Evolutionary conservation across 2,888 invertebrate genomes (phyloP).

Genomic region (Melanostoma scalare): DNA sequence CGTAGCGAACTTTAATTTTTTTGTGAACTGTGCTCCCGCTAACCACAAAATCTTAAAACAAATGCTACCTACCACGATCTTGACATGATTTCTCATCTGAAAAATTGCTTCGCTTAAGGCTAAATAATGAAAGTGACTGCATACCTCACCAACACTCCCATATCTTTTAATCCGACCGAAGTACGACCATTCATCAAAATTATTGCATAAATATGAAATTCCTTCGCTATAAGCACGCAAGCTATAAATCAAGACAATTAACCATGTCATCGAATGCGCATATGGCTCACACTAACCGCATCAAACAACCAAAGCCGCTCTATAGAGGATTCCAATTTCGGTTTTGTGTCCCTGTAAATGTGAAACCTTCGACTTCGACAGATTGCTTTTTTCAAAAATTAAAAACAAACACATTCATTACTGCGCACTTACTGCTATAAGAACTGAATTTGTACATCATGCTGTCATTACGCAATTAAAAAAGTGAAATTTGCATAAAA

Average conservation of each 20-base stretch:
- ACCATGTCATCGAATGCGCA: conserved; percentile 54
- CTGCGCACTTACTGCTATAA: background rate
- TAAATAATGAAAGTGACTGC: conserved; percentile 61
- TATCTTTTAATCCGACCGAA: conserved; percentile 35
- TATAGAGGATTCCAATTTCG: background rate
- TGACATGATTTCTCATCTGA: conserved; percentile 41
- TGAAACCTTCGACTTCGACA: conserved; percentile 44
- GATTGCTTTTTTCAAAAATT: background rate
- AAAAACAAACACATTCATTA: conserved; percentile 7
- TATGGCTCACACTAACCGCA: conserved; percentile 30
- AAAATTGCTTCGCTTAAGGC: conserved; percentile 15
- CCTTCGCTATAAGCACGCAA: conserved; percentile 31
- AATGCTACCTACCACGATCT: conserved; percentile 26
- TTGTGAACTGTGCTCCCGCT: no score
- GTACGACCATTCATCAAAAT: conserved; percentile 37
- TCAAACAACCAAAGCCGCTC: conserved; percentile 49
- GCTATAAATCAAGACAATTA: conserved; percentile 64
- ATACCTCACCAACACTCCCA: conserved; percentile 36
- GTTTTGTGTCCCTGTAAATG: background rate
- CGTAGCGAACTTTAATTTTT: background rate
- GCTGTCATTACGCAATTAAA: conserved; percentile 69
- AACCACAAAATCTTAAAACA: background rate
- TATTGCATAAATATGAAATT: conserved; percentile 25
- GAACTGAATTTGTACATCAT: conserved; percentile 43
- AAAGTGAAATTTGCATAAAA: conserved; percentile 71